Percentiles rank a stretch among this genome's conserved stretches.
phyloP scores from a whole-genome alignment of 2,888 invertebrate genomes.

The Plebejus melissa region DNA sequence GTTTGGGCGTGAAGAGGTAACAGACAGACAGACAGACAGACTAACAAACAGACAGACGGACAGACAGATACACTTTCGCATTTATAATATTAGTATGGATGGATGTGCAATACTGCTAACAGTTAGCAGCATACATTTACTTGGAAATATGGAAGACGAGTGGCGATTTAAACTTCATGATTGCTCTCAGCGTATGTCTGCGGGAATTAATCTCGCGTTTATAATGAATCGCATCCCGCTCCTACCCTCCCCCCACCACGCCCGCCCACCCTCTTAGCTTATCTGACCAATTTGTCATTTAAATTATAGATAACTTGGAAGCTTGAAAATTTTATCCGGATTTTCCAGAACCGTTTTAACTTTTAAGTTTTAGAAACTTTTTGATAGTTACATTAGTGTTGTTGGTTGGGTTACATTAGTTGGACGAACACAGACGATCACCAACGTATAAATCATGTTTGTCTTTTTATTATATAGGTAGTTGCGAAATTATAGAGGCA shows the following conservation, averaged over 20 bases:
- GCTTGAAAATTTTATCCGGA: background rate
- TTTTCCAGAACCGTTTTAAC: background rate
- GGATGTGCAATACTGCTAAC: background rate
- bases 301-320: constrained; percentile 17
- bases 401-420: background rate
- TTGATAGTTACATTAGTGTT: background rate
- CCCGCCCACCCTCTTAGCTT: background rate
- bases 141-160: background rate
- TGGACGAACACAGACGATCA: background rate
- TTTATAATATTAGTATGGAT: too few relatives aligned
- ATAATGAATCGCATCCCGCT: background rate
- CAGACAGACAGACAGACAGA: too few relatives aligned
- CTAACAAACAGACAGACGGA: too few relatives aligned
- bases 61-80: too few relatives aligned
- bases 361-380: background rate
- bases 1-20: too few relatives aligned
- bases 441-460: background rate
- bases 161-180: constrained; percentile 7
- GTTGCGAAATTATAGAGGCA: too few relatives aligned
- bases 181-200: background rate
- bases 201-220: background rate
- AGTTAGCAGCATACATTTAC: background rate
- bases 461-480: too few relatives aligned
- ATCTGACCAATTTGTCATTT: constrained; percentile 9
- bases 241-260: background rate